Base-by-base conservation (phyloP, 2,888 invertebrate species). In the Rhodophaea formosa region DNA sequence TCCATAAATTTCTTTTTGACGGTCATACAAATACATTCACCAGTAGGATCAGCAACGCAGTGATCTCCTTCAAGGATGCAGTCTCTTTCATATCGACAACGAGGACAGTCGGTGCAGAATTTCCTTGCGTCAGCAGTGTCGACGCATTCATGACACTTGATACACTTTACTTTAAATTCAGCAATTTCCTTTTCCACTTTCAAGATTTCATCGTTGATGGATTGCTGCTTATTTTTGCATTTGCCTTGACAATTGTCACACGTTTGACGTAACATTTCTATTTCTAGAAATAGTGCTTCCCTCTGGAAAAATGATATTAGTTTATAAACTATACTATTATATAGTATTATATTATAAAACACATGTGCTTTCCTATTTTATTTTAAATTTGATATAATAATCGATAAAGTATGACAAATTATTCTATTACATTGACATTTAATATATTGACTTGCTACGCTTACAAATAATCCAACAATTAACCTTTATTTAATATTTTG, bases 41-140 rank as follows among this genome's bases (percentile, higher is more conserved):
- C 69, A 0, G 69, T 53, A n/a, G 66, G 67, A 60, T 88, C 84
- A 0, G 60, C 57, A 7, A 7, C 62, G 49, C 89, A 90, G 30
- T 77, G 70, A 17, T 72, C 80, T 0, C 69, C 78, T 62, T 70
- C 62, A 1, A 66, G 63, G 3, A 76, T 53, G 66, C 89, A 89
- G 1, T 84, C 75, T 52, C 80, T 75, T 60, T 79, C 71, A 55
- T 69, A 64, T 6, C 63, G 43, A 67, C 91, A 91, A 59, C 75
- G 76, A 0, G 88, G 86, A 62, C 91, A 90, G 59, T 91, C 90
- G 0, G 72, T 74, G 57, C 91, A 90, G 14, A 74, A 73, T 39
- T 75, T 82, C 8, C 79, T 77, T 1, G 76, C 59, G 57, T 88
- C 88, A 3, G 57, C 3, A 1, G 86, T 88, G 35, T 87, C 87